A percentile compares a stretch with the other conserved stretches of the same genome.
Evolutionary conservation across 1,140 invertebrate genomes (phyloP).

Genomic region (Chironomus tepperi): DNA sequence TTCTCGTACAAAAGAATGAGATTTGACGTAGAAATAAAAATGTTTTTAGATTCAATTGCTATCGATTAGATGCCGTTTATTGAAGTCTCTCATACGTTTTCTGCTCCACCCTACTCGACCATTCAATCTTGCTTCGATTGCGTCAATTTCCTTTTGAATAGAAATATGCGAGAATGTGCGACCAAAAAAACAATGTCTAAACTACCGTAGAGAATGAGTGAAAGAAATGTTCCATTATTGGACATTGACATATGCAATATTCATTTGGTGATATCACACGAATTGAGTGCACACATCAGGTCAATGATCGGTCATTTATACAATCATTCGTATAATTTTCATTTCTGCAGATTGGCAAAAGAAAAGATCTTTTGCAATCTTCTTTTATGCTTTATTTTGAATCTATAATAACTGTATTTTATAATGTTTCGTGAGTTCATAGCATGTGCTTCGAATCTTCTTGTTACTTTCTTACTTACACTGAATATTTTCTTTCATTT

Average conservation of each 20-base stretch:
- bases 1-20: too few relatives aligned
- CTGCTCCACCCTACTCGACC: too few relatives aligned
- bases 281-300: not conserved
- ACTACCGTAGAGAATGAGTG: not conserved
- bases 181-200: too few relatives aligned
- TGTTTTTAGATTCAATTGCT: not conserved
- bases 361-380: too few relatives aligned
- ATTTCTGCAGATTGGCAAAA: not conserved
- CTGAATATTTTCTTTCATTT: too few relatives aligned
- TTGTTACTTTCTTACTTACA: too few relatives aligned
- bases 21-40: too few relatives aligned
- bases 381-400: too few relatives aligned
- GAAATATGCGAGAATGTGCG: not conserved
- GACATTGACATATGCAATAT: conserved; percentile 6
- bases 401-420: too few relatives aligned
- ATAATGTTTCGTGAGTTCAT: too few relatives aligned
- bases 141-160: not conserved
- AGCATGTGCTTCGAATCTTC: too few relatives aligned
- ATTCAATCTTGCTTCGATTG: not conserved
- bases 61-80: not conserved
- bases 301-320: not conserved
- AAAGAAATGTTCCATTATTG: not conserved
- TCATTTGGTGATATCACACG: too few relatives aligned
- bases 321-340: not conserved
- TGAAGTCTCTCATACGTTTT: not conserved